Evolutionary conservation across 1,140 invertebrate species (phyloP).

Genomic region (Platorchestia sp.): DNA sequence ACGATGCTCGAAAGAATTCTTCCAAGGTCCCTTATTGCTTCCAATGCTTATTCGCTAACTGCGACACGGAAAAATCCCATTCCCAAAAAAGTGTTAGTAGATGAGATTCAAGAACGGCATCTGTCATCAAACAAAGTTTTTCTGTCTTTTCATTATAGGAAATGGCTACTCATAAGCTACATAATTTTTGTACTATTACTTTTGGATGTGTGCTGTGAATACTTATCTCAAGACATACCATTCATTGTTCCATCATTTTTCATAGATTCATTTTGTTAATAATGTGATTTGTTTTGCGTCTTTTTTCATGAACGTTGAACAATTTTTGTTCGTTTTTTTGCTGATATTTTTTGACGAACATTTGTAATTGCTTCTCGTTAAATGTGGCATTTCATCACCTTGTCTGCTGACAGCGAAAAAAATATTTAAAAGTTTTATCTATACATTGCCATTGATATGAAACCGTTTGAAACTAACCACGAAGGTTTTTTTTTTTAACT

Average conservation of each 20-base stretch:
- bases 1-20: no score
- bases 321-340: background rate
- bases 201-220: background rate
- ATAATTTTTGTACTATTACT: background rate
- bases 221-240: background rate
- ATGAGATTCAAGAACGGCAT: no score
- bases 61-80: no score
- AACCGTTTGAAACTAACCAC: background rate
- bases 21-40: no score
- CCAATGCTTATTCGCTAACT: no score
- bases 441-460: background rate
- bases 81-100: no score
- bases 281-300: background rate
- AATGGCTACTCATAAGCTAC: background rate
- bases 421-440: background rate
- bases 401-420: background rate
- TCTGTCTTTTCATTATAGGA: background rate
- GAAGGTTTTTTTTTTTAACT: background rate
- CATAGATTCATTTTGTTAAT: background rate
- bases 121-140: no score
- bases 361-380: background rate
- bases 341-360: background rate
- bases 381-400: background rate
- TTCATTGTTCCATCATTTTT: background rate
- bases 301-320: background rate